Evolutionary conservation across 1,140 invertebrate species (phyloP).

Genomic region (Ylistrum balloti): DNA sequence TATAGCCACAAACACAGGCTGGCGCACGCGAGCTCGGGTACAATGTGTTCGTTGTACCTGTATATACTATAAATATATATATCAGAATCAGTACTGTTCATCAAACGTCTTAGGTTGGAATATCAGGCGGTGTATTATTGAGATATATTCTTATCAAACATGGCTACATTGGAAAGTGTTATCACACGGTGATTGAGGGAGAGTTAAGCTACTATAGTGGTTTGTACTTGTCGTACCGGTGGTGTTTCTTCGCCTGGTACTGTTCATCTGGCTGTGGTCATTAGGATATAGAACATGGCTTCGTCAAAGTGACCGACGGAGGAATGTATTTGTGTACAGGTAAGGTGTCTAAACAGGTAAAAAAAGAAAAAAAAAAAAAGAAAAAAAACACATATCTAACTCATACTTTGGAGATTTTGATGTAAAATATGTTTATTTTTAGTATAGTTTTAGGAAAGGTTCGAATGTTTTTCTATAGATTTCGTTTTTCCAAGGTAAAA

Average conservation of each 20-base stretch:
- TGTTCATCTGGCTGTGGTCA: neutral
- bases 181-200: neutral
- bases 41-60: neutral
- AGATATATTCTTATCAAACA: neutral
- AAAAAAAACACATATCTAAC: no score
- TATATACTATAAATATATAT: neutral
- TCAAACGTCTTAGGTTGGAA: neutral
- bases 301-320: neutral
- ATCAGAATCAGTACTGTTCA: neutral
- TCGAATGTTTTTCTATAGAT: no score
- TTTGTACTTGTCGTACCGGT: neutral
- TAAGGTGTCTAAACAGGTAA: neutral
- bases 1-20: neutral
- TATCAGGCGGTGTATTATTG: neutral
- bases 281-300: neutral
- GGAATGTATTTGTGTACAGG: conserved; percentile 38
- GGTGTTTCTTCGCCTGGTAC: neutral
- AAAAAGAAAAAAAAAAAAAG: neutral
- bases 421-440: no score
- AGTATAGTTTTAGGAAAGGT: no score
- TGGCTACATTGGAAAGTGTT: conserved; percentile 30
- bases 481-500: no score
- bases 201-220: neutral
- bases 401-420: no score
- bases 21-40: neutral